Evolutionary conservation across 2,888 invertebrate species (phyloP).

Genomic region (Trichopria drosophilae): DNA sequence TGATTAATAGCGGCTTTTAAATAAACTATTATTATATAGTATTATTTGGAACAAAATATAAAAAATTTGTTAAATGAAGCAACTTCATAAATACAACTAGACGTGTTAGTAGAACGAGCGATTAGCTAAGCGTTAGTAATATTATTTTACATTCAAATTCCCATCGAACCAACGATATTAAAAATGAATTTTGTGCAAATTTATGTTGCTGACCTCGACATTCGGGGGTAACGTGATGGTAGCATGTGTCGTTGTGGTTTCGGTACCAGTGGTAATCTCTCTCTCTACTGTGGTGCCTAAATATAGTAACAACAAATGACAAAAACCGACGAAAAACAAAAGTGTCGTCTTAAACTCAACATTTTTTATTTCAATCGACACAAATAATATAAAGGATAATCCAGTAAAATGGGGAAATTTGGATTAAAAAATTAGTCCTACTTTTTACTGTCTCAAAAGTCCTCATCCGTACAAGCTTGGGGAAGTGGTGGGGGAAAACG

Average conservation of each 20-base stretch:
- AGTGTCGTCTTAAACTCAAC: too few relatives aligned
- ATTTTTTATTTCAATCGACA: too few relatives aligned
- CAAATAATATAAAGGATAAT: constrained; percentile 15
- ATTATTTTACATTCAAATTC: too few relatives aligned
- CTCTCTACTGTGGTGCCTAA: constrained; percentile 56
- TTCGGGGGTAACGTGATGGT: constrained; percentile 56
- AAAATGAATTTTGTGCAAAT: too few relatives aligned
- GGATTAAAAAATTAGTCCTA: too few relatives aligned
- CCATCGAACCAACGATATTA: too few relatives aligned
- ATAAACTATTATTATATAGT: too few relatives aligned
- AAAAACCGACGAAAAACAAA: constrained; percentile 29
- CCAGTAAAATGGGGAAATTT: too few relatives aligned
- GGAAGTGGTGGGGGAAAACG: too few relatives aligned
- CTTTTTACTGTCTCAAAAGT: too few relatives aligned
- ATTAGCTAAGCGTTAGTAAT: constrained; percentile 19
- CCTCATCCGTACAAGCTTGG: too few relatives aligned
- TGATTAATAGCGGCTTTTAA: too few relatives aligned
- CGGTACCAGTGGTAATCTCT: constrained; percentile 55
- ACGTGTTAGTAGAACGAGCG: constrained; percentile 19
- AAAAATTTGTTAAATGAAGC: neutral
- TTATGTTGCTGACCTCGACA: constrained; percentile 58
- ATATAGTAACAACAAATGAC: constrained; percentile 38
- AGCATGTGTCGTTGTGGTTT: constrained; percentile 57
- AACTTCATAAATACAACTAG: neutral
- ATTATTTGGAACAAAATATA: neutral